Base-by-base conservation (phyloP, 1,140 invertebrate species). In the Palaemon carinicauda region DNA sequence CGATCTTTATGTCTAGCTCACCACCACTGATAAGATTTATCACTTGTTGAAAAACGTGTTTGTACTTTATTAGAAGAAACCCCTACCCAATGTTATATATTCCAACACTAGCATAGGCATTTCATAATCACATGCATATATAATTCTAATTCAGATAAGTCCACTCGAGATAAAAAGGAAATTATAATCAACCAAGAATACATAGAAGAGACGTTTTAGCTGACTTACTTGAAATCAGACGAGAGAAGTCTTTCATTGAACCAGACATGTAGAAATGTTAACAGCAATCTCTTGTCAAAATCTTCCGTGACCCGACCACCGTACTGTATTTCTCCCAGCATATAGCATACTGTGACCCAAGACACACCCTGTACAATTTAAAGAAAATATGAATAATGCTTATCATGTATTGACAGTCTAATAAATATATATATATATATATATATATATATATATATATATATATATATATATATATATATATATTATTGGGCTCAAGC, bases 241-340 rank as follows among this genome's bases (percentile, higher is more conserved):
- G 95, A 92, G 1, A 98, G 91, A 4, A 98, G 92, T 29, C 95
- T 93, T 90, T 98, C 96, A 91, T 96, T 97, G 91, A 98, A 98
- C 96, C 96, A 98, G 0, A 95, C 93, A 86, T 96, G 94, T 0
- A 96, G 96, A 89, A 98, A 98, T 0, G 97, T 98, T 21, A 95
- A 97, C 7, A 98, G 91, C 15, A 98, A 92, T 80, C 97, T 93
- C 91, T 98, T 98, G 91, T 98, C 97, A 91, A 97, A 98, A 91
- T 99, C 97, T 90, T 99, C 98, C 0, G 98, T 99, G 0, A 99
- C 97, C 90, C 98, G 92, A 1, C 98, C 98, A n/a, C 98, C 98
- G 91, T 99, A 99, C 91, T 98, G 97, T 17, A 98, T 97, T 92
- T 99, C 97, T 41, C 97, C 97, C 60, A 99, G 94, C 97, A 99